A percentile compares a stretch with the other conserved stretches of the same genome.
Evolutionary conservation across 2,797 vertebrate species (phyloP).

Genomic region (Carduelis carduelis): DNA sequence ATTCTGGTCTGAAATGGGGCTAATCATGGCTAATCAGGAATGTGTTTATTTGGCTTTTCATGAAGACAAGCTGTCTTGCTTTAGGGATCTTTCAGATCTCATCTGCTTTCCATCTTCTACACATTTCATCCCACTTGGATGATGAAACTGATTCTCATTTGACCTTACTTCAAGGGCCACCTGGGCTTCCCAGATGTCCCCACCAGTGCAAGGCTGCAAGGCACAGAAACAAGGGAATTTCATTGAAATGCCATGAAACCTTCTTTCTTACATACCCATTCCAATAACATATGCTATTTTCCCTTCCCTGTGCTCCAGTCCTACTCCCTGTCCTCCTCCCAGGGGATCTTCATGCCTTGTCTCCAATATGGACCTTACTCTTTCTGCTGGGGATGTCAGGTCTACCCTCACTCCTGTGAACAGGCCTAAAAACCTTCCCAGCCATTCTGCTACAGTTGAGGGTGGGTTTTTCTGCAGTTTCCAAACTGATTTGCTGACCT

Average conservation of each 20-base stretch:
- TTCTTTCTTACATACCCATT: neutral
- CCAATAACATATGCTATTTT: neutral
- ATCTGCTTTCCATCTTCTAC: neutral
- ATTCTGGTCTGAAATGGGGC: neutral
- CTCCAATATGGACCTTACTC: neutral
- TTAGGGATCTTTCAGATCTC: neutral
- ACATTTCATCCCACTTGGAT: neutral
- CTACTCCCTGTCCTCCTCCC: neutral
- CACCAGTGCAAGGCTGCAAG: neutral
- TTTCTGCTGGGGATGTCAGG: neutral
- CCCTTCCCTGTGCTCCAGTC: neutral
- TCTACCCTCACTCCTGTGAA: neutral
- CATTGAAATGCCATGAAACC: neutral
- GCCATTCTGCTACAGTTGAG: neutral
- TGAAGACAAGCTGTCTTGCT: neutral
- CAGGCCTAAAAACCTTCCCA: neutral
- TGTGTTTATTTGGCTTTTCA: neutral
- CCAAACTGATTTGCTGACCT: neutral
- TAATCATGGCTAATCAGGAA: rapidly evolving
- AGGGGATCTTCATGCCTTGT: neutral
- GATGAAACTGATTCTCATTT: neutral
- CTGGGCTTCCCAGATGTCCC: neutral
- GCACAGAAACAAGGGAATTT: neutral
- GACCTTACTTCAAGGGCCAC: neutral
- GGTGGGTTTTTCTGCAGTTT: neutral